Percentiles rank a stretch among this genome's conserved stretches.
These are phyloP conservation scores for Halocaridina rubra DNA, from an alignment of 2,888 invertebrate species.

Conservation along the genomic window DNA sequence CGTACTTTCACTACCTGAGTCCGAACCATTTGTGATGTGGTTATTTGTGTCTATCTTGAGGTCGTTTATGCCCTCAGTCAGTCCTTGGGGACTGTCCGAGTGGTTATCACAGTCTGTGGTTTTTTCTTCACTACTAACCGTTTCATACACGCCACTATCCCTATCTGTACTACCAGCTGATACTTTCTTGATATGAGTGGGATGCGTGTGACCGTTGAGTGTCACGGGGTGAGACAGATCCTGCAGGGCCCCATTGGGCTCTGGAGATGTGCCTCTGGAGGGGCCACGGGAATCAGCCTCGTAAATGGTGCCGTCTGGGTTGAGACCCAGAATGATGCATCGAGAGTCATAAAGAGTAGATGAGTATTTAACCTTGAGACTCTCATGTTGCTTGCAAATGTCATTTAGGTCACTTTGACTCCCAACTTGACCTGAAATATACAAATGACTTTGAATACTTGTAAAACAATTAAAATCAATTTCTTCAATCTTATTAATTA, in stretches of 20 bases:
- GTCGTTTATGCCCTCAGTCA: conserved; percentile 29
- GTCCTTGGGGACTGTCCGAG: conserved; percentile 38
- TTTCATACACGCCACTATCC: conserved; percentile 65
- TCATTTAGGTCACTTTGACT: conserved; percentile 88
- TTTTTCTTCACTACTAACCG: conserved; percentile 50
- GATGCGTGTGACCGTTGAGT: conserved; percentile 29
- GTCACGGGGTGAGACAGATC: conserved; percentile 3
- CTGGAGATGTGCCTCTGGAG: conserved; percentile 33
- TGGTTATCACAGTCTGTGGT: conserved; percentile 42
- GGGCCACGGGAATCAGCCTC: conserved; percentile 31
- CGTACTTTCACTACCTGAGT: conserved; percentile 55
- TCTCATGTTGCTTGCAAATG: conserved; percentile 87
- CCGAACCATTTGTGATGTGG: conserved; percentile 50
- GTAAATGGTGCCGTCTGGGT: conserved; percentile 67
- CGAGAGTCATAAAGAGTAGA: conserved; percentile 88
- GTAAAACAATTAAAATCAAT: not conserved
- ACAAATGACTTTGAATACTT: not conserved
- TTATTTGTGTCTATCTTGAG: conserved; percentile 44
- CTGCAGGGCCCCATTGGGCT: conserved; percentile 30
- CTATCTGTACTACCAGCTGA: conserved; percentile 58
- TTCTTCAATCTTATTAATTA: no score
- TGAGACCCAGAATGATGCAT: conserved; percentile 84
- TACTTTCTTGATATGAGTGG: conserved; percentile 38
- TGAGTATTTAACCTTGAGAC: conserved; percentile 87
- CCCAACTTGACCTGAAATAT: conserved; percentile 76